Percentiles rank a stretch among this genome's conserved stretches.
phyloP scores from a whole-genome alignment of 37 sponge, comb jelly and placozoan species.

The Chondrosia reniformis region DNA sequence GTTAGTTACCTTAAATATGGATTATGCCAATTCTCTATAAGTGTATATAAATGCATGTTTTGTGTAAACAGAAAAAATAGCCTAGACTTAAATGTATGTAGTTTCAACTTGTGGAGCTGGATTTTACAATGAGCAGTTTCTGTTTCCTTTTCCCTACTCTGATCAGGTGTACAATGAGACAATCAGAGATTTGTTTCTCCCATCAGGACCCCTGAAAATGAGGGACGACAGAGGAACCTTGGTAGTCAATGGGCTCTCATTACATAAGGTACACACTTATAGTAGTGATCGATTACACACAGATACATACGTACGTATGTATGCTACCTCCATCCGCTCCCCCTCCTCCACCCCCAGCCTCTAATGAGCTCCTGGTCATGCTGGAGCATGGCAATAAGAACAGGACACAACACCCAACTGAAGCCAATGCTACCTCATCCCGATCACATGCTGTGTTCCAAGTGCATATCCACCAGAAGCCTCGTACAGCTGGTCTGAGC shows the following conservation, averaged over 20 bases:
- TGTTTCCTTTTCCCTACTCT: too few species aligned
- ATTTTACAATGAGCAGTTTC: too few species aligned
- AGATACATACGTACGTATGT: too few species aligned
- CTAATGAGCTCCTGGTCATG: conserved; percentile 82
- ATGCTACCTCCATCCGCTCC: too few species aligned
- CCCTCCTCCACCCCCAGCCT: conserved; percentile 64
- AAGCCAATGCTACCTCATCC: conserved; percentile 91
- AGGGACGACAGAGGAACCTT: conserved; percentile 64
- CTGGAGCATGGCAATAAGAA: conserved; percentile 80
- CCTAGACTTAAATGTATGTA: too few species aligned
- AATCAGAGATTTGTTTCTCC: conserved; percentile 79
- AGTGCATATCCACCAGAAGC: conserved; percentile 82
- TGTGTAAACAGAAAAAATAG: too few species aligned
- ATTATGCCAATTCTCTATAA: too few species aligned
- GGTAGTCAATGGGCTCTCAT: conserved; percentile 31
- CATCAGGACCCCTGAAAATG: conserved; percentile 61
- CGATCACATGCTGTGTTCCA: conserved; percentile 97
- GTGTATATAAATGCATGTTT: too few species aligned
- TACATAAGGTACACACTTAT: conserved; percentile 3
- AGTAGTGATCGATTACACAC: too few species aligned
- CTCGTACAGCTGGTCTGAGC: conserved; percentile 65
- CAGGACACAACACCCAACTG: conserved; percentile 95
- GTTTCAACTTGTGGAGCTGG: too few species aligned
- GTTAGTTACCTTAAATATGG: too few species aligned
- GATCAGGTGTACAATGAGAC: conserved; percentile 96